These are phyloP conservation scores for Haliclona indistincta DNA, from an alignment of 37 sponge, comb jelly and placozoan genomes.

Conservation along the genomic window DNA sequence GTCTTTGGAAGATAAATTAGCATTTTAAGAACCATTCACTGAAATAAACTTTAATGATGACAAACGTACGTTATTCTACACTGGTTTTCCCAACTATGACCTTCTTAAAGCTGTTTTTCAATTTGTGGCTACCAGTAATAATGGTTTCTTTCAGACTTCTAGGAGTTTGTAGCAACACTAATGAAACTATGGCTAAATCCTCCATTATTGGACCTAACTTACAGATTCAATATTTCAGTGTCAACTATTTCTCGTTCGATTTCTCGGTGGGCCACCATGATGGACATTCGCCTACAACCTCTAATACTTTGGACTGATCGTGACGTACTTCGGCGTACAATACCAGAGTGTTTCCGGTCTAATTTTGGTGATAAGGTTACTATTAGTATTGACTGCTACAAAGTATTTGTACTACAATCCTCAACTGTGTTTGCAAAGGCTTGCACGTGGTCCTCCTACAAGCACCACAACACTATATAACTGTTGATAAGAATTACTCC, in stretches of 20 bases:
- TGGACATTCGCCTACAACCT: not conserved
- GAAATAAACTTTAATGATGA: too few relatives aligned
- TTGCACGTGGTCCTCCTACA: conserved; percentile 20
- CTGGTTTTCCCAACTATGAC: conserved; percentile 18
- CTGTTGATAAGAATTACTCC: conserved; percentile 38
- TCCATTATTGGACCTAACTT: conserved; percentile 34
- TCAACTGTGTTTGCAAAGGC: conserved; percentile 9
- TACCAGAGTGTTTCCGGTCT: not conserved
- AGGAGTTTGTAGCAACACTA: conserved; percentile 44
- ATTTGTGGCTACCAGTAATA: not conserved
- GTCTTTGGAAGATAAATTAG: too few relatives aligned
- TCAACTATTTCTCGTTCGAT: conserved; percentile 33
- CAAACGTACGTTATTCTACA: conserved; percentile 19
- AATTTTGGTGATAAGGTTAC: conserved; percentile 6
- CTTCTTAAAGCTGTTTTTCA: conserved; percentile 5
- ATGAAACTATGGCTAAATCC: conserved; percentile 47
- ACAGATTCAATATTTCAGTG: conserved; percentile 39
- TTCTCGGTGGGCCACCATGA: not conserved
- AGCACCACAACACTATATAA: conserved; percentile 5
- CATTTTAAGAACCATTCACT: too few relatives aligned
- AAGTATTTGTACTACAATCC: not conserved
- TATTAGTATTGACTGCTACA: conserved; percentile 2
- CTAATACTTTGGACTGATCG: conserved; percentile 9
- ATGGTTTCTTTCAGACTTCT: conserved; percentile 38
- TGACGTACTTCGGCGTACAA: not conserved